Percentiles rank a stretch among this genome's conserved stretches.
phyloP scores from a whole-genome alignment of 2,113 vertebrate species.

The Pyxicephalus adspersus region DNA sequence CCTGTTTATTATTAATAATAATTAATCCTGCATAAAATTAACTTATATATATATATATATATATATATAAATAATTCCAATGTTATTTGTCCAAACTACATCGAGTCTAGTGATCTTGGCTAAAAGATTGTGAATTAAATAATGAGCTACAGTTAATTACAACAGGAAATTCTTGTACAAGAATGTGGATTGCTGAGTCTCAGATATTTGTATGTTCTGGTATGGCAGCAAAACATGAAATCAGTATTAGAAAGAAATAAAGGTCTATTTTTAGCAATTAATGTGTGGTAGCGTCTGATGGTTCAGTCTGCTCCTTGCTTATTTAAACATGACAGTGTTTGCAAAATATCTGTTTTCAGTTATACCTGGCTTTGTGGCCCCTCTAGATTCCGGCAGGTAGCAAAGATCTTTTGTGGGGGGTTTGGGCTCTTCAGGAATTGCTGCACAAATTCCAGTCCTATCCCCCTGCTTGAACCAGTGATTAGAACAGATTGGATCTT shows the following conservation, averaged over 20 bases:
- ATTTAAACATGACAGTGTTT: neutral
- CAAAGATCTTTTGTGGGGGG: conserved; percentile 64
- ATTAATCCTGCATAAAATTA: too few species aligned
- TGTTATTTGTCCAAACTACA: too few species aligned
- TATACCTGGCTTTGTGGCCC: conserved; percentile 63
- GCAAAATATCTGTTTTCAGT: neutral
- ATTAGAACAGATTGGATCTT: conserved; percentile 58
- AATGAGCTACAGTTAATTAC: too few species aligned
- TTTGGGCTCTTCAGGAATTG: conserved; percentile 58
- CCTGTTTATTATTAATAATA: too few species aligned
- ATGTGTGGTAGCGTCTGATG: neutral
- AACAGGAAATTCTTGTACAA: too few species aligned
- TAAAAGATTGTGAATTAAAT: too few species aligned
- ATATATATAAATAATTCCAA: too few species aligned
- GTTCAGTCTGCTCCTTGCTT: neutral
- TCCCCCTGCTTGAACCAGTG: conserved; percentile 67
- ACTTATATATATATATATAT: too few species aligned
- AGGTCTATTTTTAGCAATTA: neutral
- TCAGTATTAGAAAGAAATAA: neutral
- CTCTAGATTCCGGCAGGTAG: conserved; percentile 65
- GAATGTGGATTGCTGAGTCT: too few species aligned
- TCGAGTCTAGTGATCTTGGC: too few species aligned
- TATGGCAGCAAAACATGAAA: neutral
- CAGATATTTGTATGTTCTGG: neutral
- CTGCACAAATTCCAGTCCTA: conserved; percentile 66